Base-by-base conservation (phyloP, 2,888 invertebrate species). In the Dastarcus helophoroides region DNA sequence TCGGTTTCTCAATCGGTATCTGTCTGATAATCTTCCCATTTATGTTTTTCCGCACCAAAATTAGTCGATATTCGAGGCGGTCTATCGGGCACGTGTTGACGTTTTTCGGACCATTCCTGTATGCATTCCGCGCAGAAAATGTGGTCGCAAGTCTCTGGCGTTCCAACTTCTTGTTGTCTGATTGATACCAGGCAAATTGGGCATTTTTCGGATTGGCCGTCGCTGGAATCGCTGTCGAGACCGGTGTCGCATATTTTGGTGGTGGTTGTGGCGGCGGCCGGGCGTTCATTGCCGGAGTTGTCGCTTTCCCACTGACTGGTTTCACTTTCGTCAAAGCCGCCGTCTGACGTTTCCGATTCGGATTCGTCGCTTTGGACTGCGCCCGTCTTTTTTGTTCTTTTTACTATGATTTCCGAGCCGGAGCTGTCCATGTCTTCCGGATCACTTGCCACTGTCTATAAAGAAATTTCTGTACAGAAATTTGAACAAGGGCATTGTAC, bases 1-100 rank as follows among this genome's bases (percentile, higher is more conserved):
- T 58, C 0, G 68, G 64, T n/a, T 67, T 60, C 42, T 71, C 69
- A n/a, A 82, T 70, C 8, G 73, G 68, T 34, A 86, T 71, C 38
- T 73, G 73, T 36, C 76, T 69, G 12, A 76, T 53, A 28, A 80
- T 64, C 50, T 73, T 66, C 2, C 84, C 83, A 16, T 74, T 75
- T 0, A 74, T 63, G 50, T 70, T 69, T 24, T 73, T 67, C 37
- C 79, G 71, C 17, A 89, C 86, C 31, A 82, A 62, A 37, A 93
- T 86, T 23, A 72, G 63, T 35, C 75, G 71, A 57, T 90, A 95
- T 19, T 73, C 72, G 44, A 78, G 75, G 14, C 55, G 36, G 61
- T 94, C 93, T 19, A 91, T 83, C 0, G 94, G 95, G 58, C 95
- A 95, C 2, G 93, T 93, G 54, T 90, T 90, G 23, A 89, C 81